Base-by-base conservation (phyloP, 2,797 vertebrate genomes). In the Leptodactylus fallax region DNA sequence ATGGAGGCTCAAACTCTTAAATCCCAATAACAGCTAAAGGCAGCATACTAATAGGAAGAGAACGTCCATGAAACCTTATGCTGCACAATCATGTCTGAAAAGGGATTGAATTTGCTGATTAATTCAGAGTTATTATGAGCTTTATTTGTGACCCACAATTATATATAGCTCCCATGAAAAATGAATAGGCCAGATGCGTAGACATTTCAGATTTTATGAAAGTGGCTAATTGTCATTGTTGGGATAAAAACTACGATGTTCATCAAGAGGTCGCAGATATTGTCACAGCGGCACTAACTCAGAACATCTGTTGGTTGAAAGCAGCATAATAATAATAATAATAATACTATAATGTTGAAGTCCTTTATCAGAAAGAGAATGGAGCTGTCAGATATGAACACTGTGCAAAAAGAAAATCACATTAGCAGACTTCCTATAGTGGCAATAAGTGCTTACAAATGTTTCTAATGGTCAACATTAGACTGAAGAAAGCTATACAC, bases 281-380 rank as follows among this genome's bases (percentile, higher is more conserved):
- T 51, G 27, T 67, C 74, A 84, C 63, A 84, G 81, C 71, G 27
- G 87, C 51, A 58, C 36, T 79, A 63, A 84, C 51, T 79, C 53
- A 69, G 63, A 84, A 79, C 87, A 88, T 84, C 87, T 84, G 81
- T 36, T 84, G 65, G 78, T 79, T 88, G 63, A 79, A 79, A 78
- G 72, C 51, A 51, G 77, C 49, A 36, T 79, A 56, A 83, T 87
- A 77, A 87, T 82, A 77, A 83, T 83, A 25, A 60, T 60, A 85
- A 36, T 36, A 36, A 36, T 36, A 36, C 36, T 36, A 36, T 36
- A 36, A 36, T 36, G 36, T 36, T 36, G 36, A 36, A 36, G 71
- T 51, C 49, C 49, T 61, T 76, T 27, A 61, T 76, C 10, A 51
- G 56, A 21, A 61, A 45, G 17, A 80, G 6, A 47, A 61, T 60